Percentiles rank a stretch among this genome's conserved stretches.
Evolutionary conservation across 2,888 invertebrate genomes (phyloP).

Genomic region (Encarsia formosa): DNA sequence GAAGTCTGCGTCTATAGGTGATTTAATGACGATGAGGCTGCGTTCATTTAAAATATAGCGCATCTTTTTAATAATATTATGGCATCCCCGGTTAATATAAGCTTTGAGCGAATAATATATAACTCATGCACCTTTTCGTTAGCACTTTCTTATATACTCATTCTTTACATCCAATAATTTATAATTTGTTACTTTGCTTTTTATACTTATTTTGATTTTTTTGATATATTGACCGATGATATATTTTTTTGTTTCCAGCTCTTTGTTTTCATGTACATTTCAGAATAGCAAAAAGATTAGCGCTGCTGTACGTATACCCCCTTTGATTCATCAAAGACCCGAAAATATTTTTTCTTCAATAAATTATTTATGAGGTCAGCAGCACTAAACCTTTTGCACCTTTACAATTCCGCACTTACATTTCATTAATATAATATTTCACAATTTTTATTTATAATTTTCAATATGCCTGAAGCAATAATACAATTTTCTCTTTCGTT

Average conservation of each 20-base stretch:
- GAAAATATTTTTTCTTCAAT: background rate
- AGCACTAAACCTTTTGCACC: background rate
- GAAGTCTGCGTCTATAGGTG: conserved; percentile 44
- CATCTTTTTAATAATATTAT: conserved; percentile 38
- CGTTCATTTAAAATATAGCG: conserved; percentile 47
- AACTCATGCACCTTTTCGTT: conserved; percentile 22
- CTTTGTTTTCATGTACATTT: conserved; percentile 14
- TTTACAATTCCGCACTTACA: conserved; percentile 9
- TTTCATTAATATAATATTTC: conserved; percentile 12
- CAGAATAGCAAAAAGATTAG: conserved; percentile 3
- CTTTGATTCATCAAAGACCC: background rate
- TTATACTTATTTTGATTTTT: conserved; percentile 13
- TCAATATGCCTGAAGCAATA: conserved; percentile 11
- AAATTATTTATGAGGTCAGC: background rate
- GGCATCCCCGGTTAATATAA: conserved; percentile 40
- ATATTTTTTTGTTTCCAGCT: conserved; percentile 11
- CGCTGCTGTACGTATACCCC: too few relatives aligned
- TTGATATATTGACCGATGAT: conserved; percentile 25
- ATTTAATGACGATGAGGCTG: conserved; percentile 40
- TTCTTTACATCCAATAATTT: conserved; percentile 11
- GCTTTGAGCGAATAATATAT: conserved; percentile 36
- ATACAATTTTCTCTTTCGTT: conserved; percentile 10
- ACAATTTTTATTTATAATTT: conserved; percentile 7
- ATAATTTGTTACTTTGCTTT: conserved; percentile 1
- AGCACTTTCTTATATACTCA: conserved; percentile 20